phyloP scores from a whole-genome alignment of 1,140 invertebrate genomes.

The Panonychus citri region DNA sequence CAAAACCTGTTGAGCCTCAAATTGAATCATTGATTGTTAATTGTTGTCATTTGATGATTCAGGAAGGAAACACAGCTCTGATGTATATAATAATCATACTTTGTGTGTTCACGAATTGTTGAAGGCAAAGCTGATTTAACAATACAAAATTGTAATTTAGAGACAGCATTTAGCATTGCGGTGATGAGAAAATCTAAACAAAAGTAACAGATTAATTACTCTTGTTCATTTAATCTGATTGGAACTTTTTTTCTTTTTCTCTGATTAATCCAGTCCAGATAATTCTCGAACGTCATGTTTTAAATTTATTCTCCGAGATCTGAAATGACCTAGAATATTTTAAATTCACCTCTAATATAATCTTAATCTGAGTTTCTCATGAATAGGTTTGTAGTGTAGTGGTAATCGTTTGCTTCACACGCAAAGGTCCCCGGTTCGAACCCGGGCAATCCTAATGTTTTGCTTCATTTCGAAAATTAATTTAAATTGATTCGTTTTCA shows the following conservation, averaged over 20 bases:
- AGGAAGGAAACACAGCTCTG: constrained; percentile 60
- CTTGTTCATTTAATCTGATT: too few relatives aligned
- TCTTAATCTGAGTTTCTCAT: too few relatives aligned
- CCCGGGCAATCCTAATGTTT: not conserved
- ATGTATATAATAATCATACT: constrained; percentile 71
- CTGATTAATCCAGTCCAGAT: not conserved
- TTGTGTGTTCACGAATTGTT: constrained; percentile 60
- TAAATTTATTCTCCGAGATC: not conserved
- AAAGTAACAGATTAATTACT: too few relatives aligned
- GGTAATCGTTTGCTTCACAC: constrained; percentile 3
- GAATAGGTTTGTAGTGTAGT: not conserved
- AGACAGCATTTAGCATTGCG: constrained; percentile 56
- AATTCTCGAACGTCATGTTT: not conserved
- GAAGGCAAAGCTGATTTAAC: constrained; percentile 49
- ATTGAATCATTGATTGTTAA: too few relatives aligned
- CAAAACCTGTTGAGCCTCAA: constrained; percentile 15
- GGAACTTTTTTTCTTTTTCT: too few relatives aligned
- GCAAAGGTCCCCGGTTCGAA: constrained; percentile 3
- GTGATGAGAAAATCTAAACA: constrained; percentile 34
- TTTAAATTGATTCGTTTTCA: too few relatives aligned
- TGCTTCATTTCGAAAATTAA: too few relatives aligned
- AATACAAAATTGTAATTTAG: constrained; percentile 45
- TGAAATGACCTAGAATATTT: too few relatives aligned
- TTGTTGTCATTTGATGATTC: too few relatives aligned
- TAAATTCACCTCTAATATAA: too few relatives aligned